phyloP scores from a whole-genome alignment of 2,888 invertebrate genomes.

The Ferrisia virgata region DNA sequence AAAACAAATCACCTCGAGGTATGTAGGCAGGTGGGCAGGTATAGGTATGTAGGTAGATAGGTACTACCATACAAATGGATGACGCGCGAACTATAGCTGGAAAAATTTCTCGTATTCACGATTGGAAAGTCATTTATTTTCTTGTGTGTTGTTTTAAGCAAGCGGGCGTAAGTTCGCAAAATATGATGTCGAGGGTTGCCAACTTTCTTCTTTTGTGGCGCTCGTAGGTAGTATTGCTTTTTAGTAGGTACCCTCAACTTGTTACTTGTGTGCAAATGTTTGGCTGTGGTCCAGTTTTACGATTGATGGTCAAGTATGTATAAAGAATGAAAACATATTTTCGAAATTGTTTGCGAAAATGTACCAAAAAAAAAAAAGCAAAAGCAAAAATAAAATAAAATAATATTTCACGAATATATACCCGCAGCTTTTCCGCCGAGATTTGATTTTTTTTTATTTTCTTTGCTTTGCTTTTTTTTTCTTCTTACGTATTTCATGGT shows the following conservation, averaged over 20 bases:
- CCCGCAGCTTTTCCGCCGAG: not conserved
- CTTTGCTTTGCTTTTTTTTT: too few species aligned
- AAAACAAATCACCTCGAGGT: conserved; percentile 16
- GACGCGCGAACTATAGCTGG: not conserved
- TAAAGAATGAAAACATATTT: not conserved
- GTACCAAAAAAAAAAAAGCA: too few species aligned
- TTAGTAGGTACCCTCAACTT: not conserved
- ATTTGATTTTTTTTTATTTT: not conserved
- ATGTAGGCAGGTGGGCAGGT: too few species aligned
- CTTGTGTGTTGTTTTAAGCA: not conserved
- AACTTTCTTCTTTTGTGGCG: not conserved
- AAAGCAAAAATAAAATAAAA: too few species aligned
- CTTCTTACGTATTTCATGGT: not conserved
- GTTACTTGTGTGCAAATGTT: conserved; percentile 8
- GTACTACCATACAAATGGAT: not conserved
- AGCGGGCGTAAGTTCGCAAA: conserved; percentile 8
- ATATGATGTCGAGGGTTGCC: conserved; percentile 23
- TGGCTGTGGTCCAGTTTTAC: not conserved
- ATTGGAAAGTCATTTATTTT: conserved; percentile 27
- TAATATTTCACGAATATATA: not conserved
- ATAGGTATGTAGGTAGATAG: too few species aligned
- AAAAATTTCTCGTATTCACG: not conserved
- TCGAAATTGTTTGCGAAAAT: conserved; percentile 11
- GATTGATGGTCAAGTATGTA: not conserved
- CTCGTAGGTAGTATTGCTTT: not conserved